Evolutionary conservation across 2,113 vertebrate species (phyloP), one percentile per base, ranked within the genome.

Genomic region (Corythornis cristatus): DNA sequence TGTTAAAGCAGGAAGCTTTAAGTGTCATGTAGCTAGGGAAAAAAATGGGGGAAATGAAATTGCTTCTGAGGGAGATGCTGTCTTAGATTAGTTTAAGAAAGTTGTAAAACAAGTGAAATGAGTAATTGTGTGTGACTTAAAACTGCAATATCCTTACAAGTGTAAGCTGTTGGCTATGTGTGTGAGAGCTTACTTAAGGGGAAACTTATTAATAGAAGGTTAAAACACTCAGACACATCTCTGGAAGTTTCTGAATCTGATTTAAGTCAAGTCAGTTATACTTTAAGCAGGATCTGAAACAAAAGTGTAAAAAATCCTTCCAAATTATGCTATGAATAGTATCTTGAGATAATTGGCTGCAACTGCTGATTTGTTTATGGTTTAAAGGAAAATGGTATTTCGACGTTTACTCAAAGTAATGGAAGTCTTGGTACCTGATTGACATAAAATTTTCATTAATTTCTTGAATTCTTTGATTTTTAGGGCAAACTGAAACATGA

Each of bases 401-500:
- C 33, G 16, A 58, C 29, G 12, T 40, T 67, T 56, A 35, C 35
- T 78, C 10, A 40, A 8, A 66, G 19, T 35, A 18, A 5, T 42
- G 12, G 3, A 42, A 57, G 68, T 18, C 56, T 75, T 66, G 29
- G 56, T 86, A 19, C 5, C 23, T 43, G 5, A 11, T 29, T 3
- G 33, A 16, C 6, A 0, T 7, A 21, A 10, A 5, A 8, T 2
- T 53, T 42, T 72, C 25, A 74, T 35, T 13, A 28, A 10, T 62
- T 48, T 61, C 14, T 62, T 74, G 8, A 56, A 16, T 79, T 75
- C 4, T 3, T 40, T 75, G n/a, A 4, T 45, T 77, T 79, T 82
- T 68, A 96, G 82, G n/a, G 8, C 29, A 62, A 61, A 66, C 8
- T 53, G 23, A 82, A 90, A 64, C 19, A 93, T 97, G 91, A 72